Evolutionary conservation across 2,797 vertebrate species (phyloP), one percentile per base, ranked within the genome.

Genomic region (Poeciliopsis gracilis): DNA sequence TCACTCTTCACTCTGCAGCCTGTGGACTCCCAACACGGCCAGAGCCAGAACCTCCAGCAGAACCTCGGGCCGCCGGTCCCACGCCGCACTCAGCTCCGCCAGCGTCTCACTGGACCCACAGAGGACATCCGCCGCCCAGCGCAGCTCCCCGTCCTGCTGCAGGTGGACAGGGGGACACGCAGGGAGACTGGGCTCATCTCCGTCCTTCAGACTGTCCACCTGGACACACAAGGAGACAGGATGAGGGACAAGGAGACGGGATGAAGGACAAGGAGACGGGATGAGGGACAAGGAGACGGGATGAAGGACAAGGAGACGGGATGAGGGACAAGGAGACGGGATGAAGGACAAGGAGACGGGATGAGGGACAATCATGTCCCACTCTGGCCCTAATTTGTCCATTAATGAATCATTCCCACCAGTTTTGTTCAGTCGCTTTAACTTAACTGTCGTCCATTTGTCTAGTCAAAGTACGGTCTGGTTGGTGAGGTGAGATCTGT

Each of bases 41-140:
- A 78, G 71, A 66, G 57, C 18, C 57, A 78, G 23, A 73, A 78
- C 71, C 57, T 78, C 71, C 57, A 72, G 45, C 43, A 72, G 33
- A 25, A 63, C 33, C 45, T 61, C 45, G 1, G 77, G 43, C 1
- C 0, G 25, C 47, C 43, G 28, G 55, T 59, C 70, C 77, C 77
- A 78, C 53, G 9, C 16, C 2, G 46, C 43, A 13, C 69, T 72
- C 53, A 78, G 23, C 53, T 78, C 69, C n/a, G 0, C n/a, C 77
- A 78, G 69, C 0, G 23, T 73, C 70, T 73, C 8, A n/a, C 38
- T 7, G 1, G 25, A 72, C 7, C 33, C 61, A 49, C 69, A 78
- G 53, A 78, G 70, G 13, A 78, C 45, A 15, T 78, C 77, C 1
- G 43, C 69, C 49, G 0, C 70, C 69, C 69, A 78, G 70, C 55